Evolutionary conservation across 2,888 invertebrate genomes (phyloP), one percentile per base, ranked within the genome.

Genomic region (Sericinus montela): DNA sequence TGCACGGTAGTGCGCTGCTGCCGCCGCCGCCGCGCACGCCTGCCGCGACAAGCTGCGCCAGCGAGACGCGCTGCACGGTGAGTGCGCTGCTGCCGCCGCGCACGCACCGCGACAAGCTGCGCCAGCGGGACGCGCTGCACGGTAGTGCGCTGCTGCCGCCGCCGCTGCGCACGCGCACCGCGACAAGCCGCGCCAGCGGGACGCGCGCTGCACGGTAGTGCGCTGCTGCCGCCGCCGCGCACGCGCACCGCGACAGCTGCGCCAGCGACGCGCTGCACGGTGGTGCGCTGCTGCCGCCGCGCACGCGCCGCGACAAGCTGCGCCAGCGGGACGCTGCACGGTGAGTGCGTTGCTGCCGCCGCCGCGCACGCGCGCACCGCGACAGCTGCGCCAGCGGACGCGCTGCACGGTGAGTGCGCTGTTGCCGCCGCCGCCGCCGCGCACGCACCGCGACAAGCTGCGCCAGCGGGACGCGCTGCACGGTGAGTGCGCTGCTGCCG

Each of bases 51-150:
- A n/a, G n/a, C n/a, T n/a, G n/a, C n/a, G n/a, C n/a, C n/a, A n/a
- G n/a, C n/a, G n/a, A n/a, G n/a, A 85, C 38, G 69, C 67, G 0
- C 13, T 82, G 51, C 84, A 85, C 35, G 84, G 85, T 85, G 1
- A 60, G 69, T n/a, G n/a, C n/a, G n/a, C n/a, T n/a, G n/a, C n/a
- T n/a, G n/a, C n/a, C n/a, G n/a, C n/a, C n/a, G n/a, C n/a, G n/a
- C n/a, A n/a, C n/a, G n/a, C n/a, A n/a, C n/a, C n/a, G n/a, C n/a
- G n/a, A n/a, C n/a, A n/a, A n/a, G n/a, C n/a, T n/a, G n/a, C n/a
- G n/a, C n/a, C n/a, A n/a, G n/a, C n/a, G n/a, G n/a, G n/a, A n/a
- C n/a, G n/a, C n/a, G n/a, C n/a, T n/a, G n/a, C n/a, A n/a, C n/a
- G n/a, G n/a, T n/a, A n/a, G n/a, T n/a, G n/a, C n/a, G n/a, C n/a